phyloP scores from a whole-genome alignment of 2,797 vertebrate genomes.

The Eidolon dupreanum region DNA sequence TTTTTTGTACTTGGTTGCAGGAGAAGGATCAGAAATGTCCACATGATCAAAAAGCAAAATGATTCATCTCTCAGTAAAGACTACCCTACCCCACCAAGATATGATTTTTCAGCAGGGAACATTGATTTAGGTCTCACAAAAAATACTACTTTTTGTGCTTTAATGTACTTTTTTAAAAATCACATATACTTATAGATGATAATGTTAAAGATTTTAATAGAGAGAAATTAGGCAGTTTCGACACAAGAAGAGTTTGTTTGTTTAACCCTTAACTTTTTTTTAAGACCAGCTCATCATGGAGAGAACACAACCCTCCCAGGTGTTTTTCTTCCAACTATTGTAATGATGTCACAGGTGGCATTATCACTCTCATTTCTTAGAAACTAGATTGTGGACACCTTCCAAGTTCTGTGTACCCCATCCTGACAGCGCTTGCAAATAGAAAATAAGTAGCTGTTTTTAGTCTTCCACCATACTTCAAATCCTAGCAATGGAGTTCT shows the following conservation, averaged over 20 bases:
- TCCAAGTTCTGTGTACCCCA: not conserved
- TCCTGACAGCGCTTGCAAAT: not conserved
- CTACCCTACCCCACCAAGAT: not conserved
- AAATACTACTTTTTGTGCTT: not conserved
- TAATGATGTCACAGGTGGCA: not conserved
- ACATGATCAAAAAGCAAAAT: conserved; percentile 21
- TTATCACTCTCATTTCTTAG: not conserved
- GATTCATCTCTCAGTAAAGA: not conserved
- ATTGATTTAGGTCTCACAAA: not conserved
- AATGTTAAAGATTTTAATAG: not conserved
- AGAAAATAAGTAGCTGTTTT: conserved; percentile 19
- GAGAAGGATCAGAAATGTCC: not conserved
- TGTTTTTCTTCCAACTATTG: not conserved
- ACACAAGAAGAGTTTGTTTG: not conserved
- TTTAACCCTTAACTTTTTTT: not conserved
- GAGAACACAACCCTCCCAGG: not conserved
- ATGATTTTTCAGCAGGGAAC: not conserved
- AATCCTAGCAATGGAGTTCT: conserved; percentile 11
- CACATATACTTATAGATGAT: not conserved
- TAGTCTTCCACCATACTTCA: not conserved
- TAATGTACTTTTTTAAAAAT: not conserved
- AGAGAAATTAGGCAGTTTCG: not conserved
- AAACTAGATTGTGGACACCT: not conserved
- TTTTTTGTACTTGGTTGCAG: not conserved
- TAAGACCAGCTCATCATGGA: not conserved